These are phyloP conservation scores for Phylloscopus trochilus DNA, from an alignment of 2,113 vertebrate species.

Conservation along the genomic window DNA sequence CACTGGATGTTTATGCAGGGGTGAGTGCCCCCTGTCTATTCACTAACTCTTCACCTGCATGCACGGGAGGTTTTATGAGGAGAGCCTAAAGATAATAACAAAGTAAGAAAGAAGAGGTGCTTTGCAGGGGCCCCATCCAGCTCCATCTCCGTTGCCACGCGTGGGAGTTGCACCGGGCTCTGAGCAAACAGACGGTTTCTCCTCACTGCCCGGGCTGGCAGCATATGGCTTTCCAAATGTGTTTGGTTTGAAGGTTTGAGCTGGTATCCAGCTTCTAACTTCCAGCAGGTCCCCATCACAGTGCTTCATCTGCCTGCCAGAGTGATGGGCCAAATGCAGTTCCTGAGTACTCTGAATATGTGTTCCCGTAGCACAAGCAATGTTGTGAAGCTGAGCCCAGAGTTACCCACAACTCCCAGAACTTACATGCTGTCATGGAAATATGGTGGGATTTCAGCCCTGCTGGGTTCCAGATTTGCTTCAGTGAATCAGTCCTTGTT, in stretches of 20 bases:
- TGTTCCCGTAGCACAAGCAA: background rate
- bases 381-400: background rate
- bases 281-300: background rate
- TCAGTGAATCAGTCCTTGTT: background rate
- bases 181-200: constrained; percentile 28
- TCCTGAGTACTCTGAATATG: background rate
- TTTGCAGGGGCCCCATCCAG: background rate
- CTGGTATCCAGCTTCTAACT: constrained; percentile 15
- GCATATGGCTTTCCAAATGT: constrained; percentile 32
- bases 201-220: background rate
- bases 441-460: background rate
- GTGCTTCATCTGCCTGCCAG: background rate
- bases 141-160: background rate
- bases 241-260: constrained; percentile 11
- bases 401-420: background rate
- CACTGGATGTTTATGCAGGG: background rate
- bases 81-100: background rate
- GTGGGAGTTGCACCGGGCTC: background rate
- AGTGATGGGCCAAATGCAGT: constrained; percentile 23
- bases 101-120: background rate
- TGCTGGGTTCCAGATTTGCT: background rate
- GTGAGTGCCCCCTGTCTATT: background rate
- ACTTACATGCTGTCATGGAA: background rate
- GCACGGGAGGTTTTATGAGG: background rate
- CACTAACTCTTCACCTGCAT: background rate